Percentiles rank a stretch among this genome's conserved stretches.
Conservation (phyloP, 2,888 invertebrate genomes). For the Tortrix viridana region DNA sequence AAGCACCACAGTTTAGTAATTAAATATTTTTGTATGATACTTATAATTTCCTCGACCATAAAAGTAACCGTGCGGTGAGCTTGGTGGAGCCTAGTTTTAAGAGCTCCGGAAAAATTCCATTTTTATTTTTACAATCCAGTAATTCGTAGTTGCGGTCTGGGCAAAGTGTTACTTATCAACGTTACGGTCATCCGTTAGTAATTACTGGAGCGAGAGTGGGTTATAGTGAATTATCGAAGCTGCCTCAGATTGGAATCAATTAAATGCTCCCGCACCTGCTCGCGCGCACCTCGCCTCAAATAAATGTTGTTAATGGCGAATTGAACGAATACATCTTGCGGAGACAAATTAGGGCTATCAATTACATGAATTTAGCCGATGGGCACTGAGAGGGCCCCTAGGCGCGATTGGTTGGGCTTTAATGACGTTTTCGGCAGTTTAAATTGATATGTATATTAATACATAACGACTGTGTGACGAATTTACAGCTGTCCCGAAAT, state of each 20-base stretch:
- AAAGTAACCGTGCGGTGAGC: slow-evolving; percentile 1
- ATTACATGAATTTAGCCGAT: slow-evolving; percentile 1
- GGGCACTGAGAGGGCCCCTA: not conserved
- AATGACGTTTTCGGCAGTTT: not conserved
- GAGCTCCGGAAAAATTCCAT: not conserved
- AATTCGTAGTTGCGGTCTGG: slow-evolving; percentile 19
- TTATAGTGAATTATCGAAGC: slow-evolving; percentile 68
- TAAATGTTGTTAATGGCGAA: slow-evolving; percentile 28
- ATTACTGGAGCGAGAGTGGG: slow-evolving; percentile 60
- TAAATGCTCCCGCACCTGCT: slow-evolving; percentile 69
- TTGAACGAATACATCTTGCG: slow-evolving; percentile 22
- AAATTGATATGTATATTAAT: not conserved
- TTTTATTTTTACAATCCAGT: slow-evolving; percentile 20
- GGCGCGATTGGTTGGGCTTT: slow-evolving; percentile 2
- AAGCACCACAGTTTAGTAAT: slow-evolving; percentile 5
- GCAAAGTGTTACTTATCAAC: slow-evolving; percentile 40
- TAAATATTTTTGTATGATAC: slow-evolving; percentile 6
- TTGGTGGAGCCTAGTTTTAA: not conserved
- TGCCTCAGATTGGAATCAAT: slow-evolving; percentile 80
- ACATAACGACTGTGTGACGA: no score
- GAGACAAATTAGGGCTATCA: slow-evolving; percentile 23
- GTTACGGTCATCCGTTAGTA: slow-evolving; percentile 57
- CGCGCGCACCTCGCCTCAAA: slow-evolving; percentile 48
- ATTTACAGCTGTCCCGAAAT: no score
- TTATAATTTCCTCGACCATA: slow-evolving; percentile 1